These are phyloP conservation scores for Alfaro cultratus DNA, from an alignment of 2,797 vertebrate species.

Conservation along the genomic window DNA sequence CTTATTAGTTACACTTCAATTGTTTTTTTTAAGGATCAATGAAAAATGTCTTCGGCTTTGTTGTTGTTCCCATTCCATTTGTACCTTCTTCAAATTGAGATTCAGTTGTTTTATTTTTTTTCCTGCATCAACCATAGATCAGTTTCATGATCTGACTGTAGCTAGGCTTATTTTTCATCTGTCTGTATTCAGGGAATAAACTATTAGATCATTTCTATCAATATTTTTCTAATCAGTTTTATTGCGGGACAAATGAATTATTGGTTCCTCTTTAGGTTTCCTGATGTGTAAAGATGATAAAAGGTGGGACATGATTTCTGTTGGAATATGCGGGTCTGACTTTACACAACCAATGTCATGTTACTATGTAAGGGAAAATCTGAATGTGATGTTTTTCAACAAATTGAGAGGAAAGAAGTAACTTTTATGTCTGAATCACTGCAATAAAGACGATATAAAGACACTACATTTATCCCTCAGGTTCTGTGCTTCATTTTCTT, in stretches of 20 bases:
- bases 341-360: neutral
- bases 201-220: neutral
- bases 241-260: neutral
- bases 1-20: neutral
- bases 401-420: neutral
- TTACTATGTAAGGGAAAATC: neutral
- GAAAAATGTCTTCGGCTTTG: neutral
- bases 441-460: conserved; percentile 21
- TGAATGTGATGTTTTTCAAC: neutral
- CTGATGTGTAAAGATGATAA: neutral
- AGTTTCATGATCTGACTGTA: neutral
- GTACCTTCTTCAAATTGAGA: neutral
- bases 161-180: neutral
- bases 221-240: neutral
- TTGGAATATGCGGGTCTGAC: neutral
- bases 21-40: neutral
- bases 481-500: neutral
- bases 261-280: neutral
- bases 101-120: neutral
- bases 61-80: neutral
- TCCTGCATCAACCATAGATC: neutral
- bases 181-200: neutral
- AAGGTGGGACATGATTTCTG: neutral
- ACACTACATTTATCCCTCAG: neutral
- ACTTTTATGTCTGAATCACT: conserved; percentile 6